Conservation (phyloP, 2,113 vertebrate species). For the Eurystomus gularis region DNA sequence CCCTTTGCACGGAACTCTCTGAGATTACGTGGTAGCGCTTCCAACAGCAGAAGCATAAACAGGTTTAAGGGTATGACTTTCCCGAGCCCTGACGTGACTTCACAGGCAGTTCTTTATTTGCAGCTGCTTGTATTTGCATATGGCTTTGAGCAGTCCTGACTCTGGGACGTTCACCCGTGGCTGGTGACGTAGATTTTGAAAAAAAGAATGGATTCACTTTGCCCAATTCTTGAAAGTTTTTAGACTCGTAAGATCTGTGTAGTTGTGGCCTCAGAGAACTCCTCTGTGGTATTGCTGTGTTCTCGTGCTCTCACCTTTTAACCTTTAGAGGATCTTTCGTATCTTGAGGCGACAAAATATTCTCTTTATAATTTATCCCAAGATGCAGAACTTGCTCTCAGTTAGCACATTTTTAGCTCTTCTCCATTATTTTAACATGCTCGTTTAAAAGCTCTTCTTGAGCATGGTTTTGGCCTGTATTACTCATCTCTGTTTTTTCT, state of each 20-base stretch:
- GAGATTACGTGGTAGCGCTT: not conserved
- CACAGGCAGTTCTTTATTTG: not conserved
- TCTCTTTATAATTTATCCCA: not conserved
- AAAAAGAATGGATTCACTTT: not conserved
- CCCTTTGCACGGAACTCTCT: not conserved
- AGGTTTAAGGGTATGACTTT: not conserved
- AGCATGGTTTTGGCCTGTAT: not conserved
- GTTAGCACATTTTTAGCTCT: not conserved
- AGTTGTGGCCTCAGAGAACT: not conserved
- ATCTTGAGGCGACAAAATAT: not conserved
- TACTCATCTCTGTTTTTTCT: not conserved
- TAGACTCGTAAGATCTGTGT: not conserved
- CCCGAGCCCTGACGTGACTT: not conserved
- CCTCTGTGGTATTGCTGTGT: not conserved
- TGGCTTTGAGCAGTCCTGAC: not conserved
- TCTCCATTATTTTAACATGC: not conserved
- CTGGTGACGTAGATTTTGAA: not conserved
- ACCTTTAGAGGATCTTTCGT: not conserved
- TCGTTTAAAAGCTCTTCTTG: not conserved
- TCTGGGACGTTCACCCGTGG: fast-evolving
- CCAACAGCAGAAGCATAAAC: not conserved
- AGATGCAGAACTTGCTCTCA: not conserved
- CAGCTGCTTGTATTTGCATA: not conserved
- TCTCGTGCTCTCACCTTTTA: not conserved
- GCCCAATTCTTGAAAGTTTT: not conserved